phyloP scores from a whole-genome alignment of 2,888 invertebrate species.

The Orchesella flavescens region DNA sequence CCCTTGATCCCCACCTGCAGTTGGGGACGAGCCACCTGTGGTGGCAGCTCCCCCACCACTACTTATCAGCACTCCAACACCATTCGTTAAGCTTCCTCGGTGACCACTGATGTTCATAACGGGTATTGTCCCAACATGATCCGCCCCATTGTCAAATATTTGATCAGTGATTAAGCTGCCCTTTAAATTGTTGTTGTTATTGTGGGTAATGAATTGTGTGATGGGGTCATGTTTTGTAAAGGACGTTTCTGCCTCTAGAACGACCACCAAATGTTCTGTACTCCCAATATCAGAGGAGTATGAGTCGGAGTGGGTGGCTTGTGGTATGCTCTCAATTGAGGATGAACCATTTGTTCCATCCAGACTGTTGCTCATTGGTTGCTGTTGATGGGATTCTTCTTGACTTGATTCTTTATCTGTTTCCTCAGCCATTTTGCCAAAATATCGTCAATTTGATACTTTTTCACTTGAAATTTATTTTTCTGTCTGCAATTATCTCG shows the following conservation, averaged over 20 bases:
- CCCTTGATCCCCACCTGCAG: constrained; percentile 4
- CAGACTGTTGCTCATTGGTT: constrained; percentile 46
- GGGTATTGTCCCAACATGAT: too few relatives aligned
- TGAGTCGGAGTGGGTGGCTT: constrained; percentile 56
- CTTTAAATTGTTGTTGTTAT: constrained; percentile 36
- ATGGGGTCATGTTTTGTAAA: constrained; percentile 57
- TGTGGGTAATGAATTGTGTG: constrained; percentile 54
- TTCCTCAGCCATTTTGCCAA: constrained; percentile 66
- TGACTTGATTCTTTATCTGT: constrained; percentile 63
- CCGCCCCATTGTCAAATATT: too few relatives aligned
- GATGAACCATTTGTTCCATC: constrained; percentile 60
- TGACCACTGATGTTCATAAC: constrained; percentile 1
- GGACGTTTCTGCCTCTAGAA: constrained; percentile 53
- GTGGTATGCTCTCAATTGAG: constrained; percentile 54
- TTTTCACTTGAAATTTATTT: too few relatives aligned
- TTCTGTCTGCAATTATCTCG: too few relatives aligned
- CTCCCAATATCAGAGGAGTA: constrained; percentile 55
- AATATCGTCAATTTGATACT: too few relatives aligned
- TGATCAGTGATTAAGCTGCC: too few relatives aligned
- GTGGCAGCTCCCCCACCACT: too few relatives aligned
- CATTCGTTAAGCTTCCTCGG: constrained; percentile 48
- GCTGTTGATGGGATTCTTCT: constrained; percentile 48
- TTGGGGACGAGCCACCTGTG: background rate
- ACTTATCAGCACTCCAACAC: too few relatives aligned
- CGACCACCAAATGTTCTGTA: constrained; percentile 56